Conservation (phyloP, 1,140 invertebrate genomes). For the Akabosia matsudoensis region DNA sequence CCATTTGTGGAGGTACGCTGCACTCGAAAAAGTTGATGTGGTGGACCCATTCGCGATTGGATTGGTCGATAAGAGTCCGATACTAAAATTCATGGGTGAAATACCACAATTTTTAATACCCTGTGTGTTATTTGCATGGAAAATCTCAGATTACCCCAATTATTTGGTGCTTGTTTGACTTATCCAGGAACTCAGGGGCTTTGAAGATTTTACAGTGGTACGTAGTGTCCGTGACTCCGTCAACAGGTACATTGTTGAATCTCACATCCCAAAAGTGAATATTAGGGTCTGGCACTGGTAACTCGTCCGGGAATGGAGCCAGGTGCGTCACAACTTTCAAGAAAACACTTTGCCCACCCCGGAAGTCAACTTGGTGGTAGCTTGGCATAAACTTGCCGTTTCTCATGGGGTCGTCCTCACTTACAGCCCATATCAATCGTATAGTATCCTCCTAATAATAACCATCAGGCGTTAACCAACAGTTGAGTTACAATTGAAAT, state of each 20-base stretch:
- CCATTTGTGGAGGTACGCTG: constrained; percentile 50
- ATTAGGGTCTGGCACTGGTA: neutral
- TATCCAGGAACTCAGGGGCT: constrained; percentile 59
- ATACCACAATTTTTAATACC: constrained; percentile 57
- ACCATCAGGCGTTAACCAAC: neutral
- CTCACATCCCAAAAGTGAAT: constrained; percentile 35
- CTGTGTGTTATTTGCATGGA: constrained; percentile 28
- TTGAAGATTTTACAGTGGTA: constrained; percentile 88
- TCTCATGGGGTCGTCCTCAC: constrained; percentile 62
- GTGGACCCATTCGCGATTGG: constrained; percentile 63
- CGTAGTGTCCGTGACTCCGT: constrained; percentile 54
- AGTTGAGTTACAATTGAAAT: neutral
- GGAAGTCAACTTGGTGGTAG: constrained; percentile 60
- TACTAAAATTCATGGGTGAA: constrained; percentile 58
- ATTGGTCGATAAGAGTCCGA: constrained; percentile 58
- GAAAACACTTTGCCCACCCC: constrained; percentile 65
- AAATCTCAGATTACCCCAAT: constrained; percentile 69
- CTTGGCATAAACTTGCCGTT: constrained; percentile 47
- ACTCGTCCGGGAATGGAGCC: constrained; percentile 28
- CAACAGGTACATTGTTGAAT: constrained; percentile 31
- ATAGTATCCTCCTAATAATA: constrained; percentile 67
- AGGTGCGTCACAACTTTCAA: constrained; percentile 49
- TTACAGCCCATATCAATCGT: constrained; percentile 70
- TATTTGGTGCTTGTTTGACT: constrained; percentile 69
- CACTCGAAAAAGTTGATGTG: constrained; percentile 84